Evolutionary conservation across 2,113 vertebrate genomes (phyloP).

Genomic region (Genyomyrus donnyi): DNA sequence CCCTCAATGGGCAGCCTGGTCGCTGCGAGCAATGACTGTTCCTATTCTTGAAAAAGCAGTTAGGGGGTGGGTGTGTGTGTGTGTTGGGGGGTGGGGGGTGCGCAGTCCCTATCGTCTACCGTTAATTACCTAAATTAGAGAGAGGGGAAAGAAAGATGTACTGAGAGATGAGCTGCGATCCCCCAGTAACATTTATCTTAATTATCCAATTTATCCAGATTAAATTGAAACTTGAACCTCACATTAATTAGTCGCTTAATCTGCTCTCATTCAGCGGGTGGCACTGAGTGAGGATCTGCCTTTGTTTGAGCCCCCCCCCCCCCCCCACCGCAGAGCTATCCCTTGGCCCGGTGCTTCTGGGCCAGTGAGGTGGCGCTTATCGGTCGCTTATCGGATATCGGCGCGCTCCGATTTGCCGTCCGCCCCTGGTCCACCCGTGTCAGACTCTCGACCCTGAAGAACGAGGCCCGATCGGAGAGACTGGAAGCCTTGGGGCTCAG

Average conservation of each 20-base stretch:
- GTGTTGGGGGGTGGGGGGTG: not conserved
- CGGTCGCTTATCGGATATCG: not conserved
- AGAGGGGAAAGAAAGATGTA: constrained; percentile 23
- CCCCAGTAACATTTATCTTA: constrained; percentile 50
- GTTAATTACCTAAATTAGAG: constrained; percentile 45
- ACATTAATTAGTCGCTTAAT: constrained; percentile 48
- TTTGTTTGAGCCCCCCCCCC: not conserved
- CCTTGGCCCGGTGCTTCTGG: not conserved
- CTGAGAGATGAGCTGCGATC: constrained; percentile 33
- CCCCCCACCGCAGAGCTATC: not conserved
- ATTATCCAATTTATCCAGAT: constrained; percentile 59
- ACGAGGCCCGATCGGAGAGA: not conserved
- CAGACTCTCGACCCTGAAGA: not conserved
- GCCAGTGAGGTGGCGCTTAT: not conserved
- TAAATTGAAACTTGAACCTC: constrained; percentile 56
- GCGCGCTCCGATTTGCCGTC: not conserved
- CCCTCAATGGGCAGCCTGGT: not conserved
- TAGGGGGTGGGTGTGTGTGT: constrained; percentile 19
- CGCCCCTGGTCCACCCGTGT: not conserved
- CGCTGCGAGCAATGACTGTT: constrained; percentile 8
- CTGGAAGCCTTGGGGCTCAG: not conserved
- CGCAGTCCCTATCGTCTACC: constrained; percentile 32
- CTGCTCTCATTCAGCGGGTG: constrained; percentile 4
- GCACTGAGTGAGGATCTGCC: not conserved
- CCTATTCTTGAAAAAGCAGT: constrained; percentile 19